Base-by-base conservation (phyloP, 2,797 vertebrate genomes). In the Tangara arthus region DNA sequence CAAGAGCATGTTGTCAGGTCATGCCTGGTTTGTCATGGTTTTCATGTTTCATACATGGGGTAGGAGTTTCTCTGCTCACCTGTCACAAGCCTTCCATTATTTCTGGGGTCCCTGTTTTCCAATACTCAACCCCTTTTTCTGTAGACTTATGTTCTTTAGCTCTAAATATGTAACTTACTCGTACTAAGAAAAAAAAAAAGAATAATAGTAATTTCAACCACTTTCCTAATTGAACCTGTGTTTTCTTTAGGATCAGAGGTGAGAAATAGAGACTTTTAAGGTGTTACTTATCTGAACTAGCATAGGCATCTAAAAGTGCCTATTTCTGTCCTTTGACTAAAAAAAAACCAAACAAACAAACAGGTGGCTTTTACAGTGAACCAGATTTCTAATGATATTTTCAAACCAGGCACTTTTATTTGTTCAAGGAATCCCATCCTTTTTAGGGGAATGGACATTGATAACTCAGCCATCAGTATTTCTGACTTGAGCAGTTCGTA, bases 401-500 rank as follows among this genome's bases (percentile, higher is more conserved):
- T 47, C 32, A 41, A 44, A 49, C 7, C 8, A 49, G 15, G 3
- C 9, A 34, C 11, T 26, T 87, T 60, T 44, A 16, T 84, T 79
- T 92, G 16, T 23, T 64, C 26, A 30, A 13, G 6, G 41, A 77
- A 60, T 63, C 41, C 28, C 26, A 39, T 32, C 28, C 14, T 17
- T 61, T 46, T 30, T 12, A 2, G 9, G 8, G 1, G 4, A 85
- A 64, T 9, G 19, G 30, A 32, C 6, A 11, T 56, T 37, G 68
- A 19, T 30, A 85, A 6, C 5, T 71, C 21, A 68, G 34, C 20
- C 12, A 8, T 90, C 24, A 39, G 28, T 60, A 47, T 64, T 85
- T 26, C 56, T 35, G 60, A 26, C 15, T 0, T 1, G 1, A 1
- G 4, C 4, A 11, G 41, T 42, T 8, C 9, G 72, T 75, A 30